Evolutionary conservation across 2,888 invertebrate species (phyloP).

Genomic region (Oegoconia quadripuncta): DNA sequence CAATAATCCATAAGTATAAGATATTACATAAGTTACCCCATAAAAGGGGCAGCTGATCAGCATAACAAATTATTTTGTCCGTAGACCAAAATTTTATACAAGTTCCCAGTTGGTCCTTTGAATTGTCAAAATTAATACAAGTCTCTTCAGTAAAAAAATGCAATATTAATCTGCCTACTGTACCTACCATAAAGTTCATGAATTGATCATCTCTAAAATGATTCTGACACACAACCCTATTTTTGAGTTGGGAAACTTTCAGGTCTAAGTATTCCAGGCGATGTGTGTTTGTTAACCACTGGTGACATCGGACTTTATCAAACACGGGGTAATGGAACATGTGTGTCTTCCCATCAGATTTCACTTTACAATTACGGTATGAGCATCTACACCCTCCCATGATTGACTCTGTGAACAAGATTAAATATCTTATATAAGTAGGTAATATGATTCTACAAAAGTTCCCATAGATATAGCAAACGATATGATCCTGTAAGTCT

Average conservation of each 20-base stretch:
- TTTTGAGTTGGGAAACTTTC: slow-evolving; percentile 78
- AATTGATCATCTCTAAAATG: slow-evolving; percentile 78
- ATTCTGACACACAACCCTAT: slow-evolving; percentile 80
- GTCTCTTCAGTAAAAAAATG: too few relatives aligned
- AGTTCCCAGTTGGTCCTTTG: too few relatives aligned
- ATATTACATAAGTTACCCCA: too few relatives aligned
- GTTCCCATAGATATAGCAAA: neutral
- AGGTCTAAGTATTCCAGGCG: slow-evolving; percentile 73
- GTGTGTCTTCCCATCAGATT: slow-evolving; percentile 74
- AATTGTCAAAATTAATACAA: too few relatives aligned
- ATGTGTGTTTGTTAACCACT: slow-evolving; percentile 78
- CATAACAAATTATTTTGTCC: too few relatives aligned
- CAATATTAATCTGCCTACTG: too few relatives aligned
- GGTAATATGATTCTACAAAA: too few relatives aligned
- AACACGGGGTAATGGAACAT: slow-evolving; percentile 82
- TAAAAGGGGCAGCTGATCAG: too few relatives aligned
- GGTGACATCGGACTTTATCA: slow-evolving; percentile 76
- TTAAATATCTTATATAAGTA: neutral
- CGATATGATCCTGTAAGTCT: too few relatives aligned
- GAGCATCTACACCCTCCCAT: slow-evolving; percentile 82
- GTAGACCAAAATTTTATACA: too few relatives aligned
- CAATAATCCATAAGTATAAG: too few relatives aligned
- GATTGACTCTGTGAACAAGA: slow-evolving; percentile 16
- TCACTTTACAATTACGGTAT: slow-evolving; percentile 73
- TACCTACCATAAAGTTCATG: slow-evolving; percentile 70